phyloP scores from a whole-genome alignment of 2,888 invertebrate genomes.

The Megamerina dolium region DNA sequence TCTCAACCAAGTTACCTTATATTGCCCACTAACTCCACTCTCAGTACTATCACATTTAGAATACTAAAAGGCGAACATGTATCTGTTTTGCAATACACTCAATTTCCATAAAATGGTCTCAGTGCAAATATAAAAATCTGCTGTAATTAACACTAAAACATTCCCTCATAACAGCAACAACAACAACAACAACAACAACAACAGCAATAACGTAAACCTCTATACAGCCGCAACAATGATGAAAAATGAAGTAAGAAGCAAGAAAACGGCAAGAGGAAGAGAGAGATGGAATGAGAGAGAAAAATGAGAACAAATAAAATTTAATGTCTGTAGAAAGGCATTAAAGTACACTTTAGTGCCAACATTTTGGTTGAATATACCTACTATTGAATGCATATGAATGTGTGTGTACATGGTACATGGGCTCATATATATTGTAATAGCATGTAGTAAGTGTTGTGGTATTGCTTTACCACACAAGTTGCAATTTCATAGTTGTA shows the following conservation, averaged over 20 bases:
- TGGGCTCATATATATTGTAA: not conserved
- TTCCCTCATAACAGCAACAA: too few species aligned
- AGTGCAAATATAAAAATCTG: conserved; percentile 12
- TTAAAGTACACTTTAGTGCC: conserved; percentile 7
- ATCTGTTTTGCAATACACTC: conserved; percentile 1
- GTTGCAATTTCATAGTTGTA: too few species aligned
- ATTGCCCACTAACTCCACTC: too few species aligned
- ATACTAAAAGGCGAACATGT: conserved; percentile 2
- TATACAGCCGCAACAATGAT: too few species aligned
- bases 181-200: not conserved
- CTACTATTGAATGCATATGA: too few species aligned
- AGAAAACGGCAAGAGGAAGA: not conserved
- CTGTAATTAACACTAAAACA: conserved; percentile 16
- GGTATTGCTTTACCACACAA: too few species aligned
- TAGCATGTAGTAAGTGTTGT: not conserved
- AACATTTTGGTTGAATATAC: too few species aligned
- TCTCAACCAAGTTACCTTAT: too few species aligned
- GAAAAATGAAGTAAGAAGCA: too few species aligned
- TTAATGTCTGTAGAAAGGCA: not conserved
- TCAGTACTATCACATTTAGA: too few species aligned
- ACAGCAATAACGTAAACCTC: conserved; percentile 3
- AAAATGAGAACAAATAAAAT: not conserved
- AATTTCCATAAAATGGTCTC: conserved; percentile 15
- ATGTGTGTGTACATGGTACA: not conserved
- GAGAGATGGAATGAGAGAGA: not conserved